These are phyloP conservation scores for Amblyjoppa proteus DNA, from an alignment of 2,888 invertebrate genomes.

Conservation along the genomic window DNA sequence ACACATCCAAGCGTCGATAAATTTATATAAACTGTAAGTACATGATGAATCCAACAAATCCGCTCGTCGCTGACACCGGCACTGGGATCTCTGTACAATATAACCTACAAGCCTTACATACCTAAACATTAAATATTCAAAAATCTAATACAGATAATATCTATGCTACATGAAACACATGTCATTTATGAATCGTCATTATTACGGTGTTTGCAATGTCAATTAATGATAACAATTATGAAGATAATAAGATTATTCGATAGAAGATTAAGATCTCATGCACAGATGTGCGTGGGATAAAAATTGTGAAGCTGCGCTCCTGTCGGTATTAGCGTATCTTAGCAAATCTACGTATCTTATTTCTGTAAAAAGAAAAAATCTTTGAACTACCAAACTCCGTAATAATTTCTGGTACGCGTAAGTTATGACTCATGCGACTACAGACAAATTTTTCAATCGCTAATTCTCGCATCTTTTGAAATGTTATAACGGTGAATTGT, in stretches of 20 bases:
- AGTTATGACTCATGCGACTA: not conserved
- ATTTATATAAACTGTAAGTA: slow-evolving; percentile 1
- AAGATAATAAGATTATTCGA: not conserved
- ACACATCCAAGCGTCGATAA: not conserved
- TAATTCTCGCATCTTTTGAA: not conserved
- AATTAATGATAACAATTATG: not conserved
- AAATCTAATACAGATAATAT: slow-evolving; percentile 1
- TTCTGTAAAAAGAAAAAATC: not conserved
- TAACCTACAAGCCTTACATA: not conserved
- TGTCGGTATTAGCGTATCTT: not conserved
- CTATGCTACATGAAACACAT: not conserved
- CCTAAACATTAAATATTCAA: not conserved
- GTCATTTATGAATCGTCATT: not conserved
- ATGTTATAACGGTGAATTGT: not conserved
- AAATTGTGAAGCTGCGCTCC: not conserved
- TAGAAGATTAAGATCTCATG: too few relatives aligned
- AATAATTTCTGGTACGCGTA: not conserved
- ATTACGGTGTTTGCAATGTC: not conserved
- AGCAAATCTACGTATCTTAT: not conserved
- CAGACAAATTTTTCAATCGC: not conserved
- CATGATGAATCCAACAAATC: not conserved
- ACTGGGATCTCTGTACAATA: not conserved
- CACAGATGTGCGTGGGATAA: not conserved
- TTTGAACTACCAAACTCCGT: not conserved
- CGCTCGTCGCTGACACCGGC: not conserved